These are phyloP conservation scores for Ichneumon xanthorius DNA, from an alignment of 2,888 invertebrate genomes.

Conservation along the genomic window DNA sequence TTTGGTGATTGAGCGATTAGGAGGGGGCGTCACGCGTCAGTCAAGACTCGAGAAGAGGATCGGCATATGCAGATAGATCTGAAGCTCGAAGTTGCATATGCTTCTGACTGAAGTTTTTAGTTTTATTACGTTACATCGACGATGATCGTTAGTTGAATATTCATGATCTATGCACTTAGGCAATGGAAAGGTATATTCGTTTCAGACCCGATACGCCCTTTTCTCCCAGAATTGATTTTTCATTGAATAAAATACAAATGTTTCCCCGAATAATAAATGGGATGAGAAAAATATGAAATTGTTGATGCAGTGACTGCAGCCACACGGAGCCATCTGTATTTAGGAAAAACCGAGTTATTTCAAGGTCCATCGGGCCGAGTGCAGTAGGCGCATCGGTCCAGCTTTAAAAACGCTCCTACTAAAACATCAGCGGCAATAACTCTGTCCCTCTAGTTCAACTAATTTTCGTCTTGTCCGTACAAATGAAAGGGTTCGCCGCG, in stretches of 20 bases:
- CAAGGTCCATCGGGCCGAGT: conserved; percentile 69
- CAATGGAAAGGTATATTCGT: neutral
- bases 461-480: conserved; percentile 83
- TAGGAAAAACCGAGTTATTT: conserved; percentile 66
- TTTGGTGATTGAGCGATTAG: conserved; percentile 82
- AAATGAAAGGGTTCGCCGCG: conserved; percentile 83
- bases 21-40: conserved; percentile 79
- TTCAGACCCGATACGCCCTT: neutral
- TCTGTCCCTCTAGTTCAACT: conserved; percentile 75
- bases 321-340: conserved; percentile 38
- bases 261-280: neutral
- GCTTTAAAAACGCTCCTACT: conserved; percentile 71
- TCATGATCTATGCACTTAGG: neutral
- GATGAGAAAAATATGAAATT: neutral
- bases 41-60: conserved; percentile 73
- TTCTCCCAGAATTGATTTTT: conserved; percentile 4
- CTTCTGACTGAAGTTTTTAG: conserved; percentile 6
- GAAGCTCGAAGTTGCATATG: conserved; percentile 37
- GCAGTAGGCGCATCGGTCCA: conserved; percentile 64
- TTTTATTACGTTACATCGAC: conserved; percentile 4
- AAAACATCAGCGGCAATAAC: conserved; percentile 76
- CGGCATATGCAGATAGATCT: conserved; percentile 73
- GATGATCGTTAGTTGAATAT: conserved; percentile 3
- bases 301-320: conserved; percentile 14
- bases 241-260: conserved; percentile 12